Percentiles rank a stretch among this genome's conserved stretches.
Conservation (phyloP, 2,113 vertebrate species). For the Myanophis thanlyinensis region DNA sequence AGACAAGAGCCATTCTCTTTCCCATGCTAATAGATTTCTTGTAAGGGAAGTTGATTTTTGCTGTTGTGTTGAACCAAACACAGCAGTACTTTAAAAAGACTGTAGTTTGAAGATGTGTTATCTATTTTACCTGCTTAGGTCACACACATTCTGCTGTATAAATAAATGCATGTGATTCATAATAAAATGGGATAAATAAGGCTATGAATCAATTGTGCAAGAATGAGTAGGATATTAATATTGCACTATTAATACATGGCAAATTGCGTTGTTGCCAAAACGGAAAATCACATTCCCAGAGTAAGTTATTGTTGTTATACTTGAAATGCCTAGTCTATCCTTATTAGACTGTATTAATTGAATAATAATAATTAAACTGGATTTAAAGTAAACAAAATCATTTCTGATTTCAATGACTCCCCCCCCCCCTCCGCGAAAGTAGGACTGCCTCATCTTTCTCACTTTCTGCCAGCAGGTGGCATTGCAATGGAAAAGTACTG, state of each 20-base stretch:
- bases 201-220: conserved; percentile 12
- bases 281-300: neutral
- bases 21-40: neutral
- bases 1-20: neutral
- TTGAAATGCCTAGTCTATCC: neutral
- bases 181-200: conserved; percentile 37
- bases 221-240: neutral
- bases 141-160: neutral
- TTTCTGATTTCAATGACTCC: conserved; percentile 1
- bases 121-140: neutral
- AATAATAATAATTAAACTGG: neutral
- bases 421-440: neutral
- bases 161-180: neutral
- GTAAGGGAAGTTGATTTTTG: neutral
- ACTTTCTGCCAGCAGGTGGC: neutral
- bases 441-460: neutral
- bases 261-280: neutral
- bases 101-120: no score
- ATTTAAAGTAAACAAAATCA: neutral
- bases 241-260: neutral
- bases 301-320: neutral
- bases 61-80: neutral
- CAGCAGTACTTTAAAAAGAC: neutral
- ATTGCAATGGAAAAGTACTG: neutral
- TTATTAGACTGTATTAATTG: neutral